These are phyloP conservation scores for Andrena chrysosceles DNA, from an alignment of 2,888 invertebrate species.

Conservation along the genomic window DNA sequence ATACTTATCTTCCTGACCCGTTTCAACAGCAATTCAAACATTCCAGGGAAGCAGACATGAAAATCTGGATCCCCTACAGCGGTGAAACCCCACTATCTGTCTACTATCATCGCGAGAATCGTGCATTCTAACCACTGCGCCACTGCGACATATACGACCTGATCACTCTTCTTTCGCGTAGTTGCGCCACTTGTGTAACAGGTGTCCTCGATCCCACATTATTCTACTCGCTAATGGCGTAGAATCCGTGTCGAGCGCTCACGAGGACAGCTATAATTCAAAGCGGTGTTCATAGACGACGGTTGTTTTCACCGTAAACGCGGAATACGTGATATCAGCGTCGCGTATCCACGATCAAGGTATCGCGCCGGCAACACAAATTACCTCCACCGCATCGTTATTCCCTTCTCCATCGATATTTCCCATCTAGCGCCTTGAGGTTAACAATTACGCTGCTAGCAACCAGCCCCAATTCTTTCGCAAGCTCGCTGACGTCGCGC, in stretches of 20 bases:
- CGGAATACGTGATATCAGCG: neutral
- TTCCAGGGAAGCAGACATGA: neutral
- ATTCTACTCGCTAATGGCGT: constrained; percentile 38
- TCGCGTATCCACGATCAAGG: constrained; percentile 25
- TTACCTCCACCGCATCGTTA: neutral
- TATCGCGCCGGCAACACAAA: neutral
- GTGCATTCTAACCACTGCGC: neutral
- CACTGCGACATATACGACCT: neutral
- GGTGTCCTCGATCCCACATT: constrained; percentile 40
- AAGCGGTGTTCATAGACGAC: constrained; percentile 19
- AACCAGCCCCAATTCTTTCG: neutral
- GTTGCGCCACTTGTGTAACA: constrained; percentile 32
- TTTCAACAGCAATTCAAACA: neutral
- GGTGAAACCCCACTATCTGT: neutral
- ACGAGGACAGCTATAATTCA: constrained; percentile 34
- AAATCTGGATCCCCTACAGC: neutral
- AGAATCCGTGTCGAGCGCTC: constrained; percentile 40
- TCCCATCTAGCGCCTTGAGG: neutral
- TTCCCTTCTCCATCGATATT: neutral
- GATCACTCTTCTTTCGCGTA: neutral
- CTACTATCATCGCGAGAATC: neutral
- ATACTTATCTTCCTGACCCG: too few relatives aligned
- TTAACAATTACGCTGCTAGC: neutral
- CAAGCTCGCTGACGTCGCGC: neutral
- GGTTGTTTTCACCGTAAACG: constrained; percentile 38